These are phyloP conservation scores for Limenitis camilla DNA, from an alignment of 2,888 invertebrate genomes.

Conservation along the genomic window DNA sequence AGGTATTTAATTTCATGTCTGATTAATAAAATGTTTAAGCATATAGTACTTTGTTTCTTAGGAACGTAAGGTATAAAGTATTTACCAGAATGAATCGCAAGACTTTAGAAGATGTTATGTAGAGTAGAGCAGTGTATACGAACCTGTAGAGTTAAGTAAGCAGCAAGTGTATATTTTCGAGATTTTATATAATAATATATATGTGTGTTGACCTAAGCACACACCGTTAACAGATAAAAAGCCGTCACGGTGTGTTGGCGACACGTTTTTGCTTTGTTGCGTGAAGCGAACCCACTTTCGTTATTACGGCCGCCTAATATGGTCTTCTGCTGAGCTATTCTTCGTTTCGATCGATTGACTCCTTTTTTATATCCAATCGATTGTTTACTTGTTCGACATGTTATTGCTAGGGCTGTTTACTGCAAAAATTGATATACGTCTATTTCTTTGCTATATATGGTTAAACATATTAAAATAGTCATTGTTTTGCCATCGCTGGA, in stretches of 20 bases:
- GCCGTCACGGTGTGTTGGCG: slow-evolving; percentile 15
- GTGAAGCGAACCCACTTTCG: slow-evolving; percentile 25
- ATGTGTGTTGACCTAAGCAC: slow-evolving; percentile 1
- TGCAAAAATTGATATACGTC: neutral
- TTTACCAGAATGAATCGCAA: too few relatives aligned
- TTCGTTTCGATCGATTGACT: slow-evolving; percentile 25
- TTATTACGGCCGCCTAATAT: slow-evolving; percentile 23
- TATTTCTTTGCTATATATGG: neutral
- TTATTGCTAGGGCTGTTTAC: slow-evolving; percentile 11
- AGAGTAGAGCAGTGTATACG: too few relatives aligned
- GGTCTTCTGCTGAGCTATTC: slow-evolving; percentile 20
- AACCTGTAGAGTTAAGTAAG: too few relatives aligned
- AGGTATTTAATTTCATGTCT: too few relatives aligned
- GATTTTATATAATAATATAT: neutral
- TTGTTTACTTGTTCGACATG: slow-evolving; percentile 17
- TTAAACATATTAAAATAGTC: too few relatives aligned
- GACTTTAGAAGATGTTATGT: too few relatives aligned
- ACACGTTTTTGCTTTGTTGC: slow-evolving; percentile 21
- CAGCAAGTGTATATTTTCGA: too few relatives aligned
- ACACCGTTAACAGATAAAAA: slow-evolving; percentile 11
- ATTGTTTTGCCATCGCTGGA: too few relatives aligned
- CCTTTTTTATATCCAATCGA: slow-evolving; percentile 16
- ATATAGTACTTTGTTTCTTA: too few relatives aligned
- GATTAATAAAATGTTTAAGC: too few relatives aligned
- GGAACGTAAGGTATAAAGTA: too few relatives aligned